Base-by-base conservation (phyloP, 2,888 invertebrate species). In the Parasteatoda lunata region DNA sequence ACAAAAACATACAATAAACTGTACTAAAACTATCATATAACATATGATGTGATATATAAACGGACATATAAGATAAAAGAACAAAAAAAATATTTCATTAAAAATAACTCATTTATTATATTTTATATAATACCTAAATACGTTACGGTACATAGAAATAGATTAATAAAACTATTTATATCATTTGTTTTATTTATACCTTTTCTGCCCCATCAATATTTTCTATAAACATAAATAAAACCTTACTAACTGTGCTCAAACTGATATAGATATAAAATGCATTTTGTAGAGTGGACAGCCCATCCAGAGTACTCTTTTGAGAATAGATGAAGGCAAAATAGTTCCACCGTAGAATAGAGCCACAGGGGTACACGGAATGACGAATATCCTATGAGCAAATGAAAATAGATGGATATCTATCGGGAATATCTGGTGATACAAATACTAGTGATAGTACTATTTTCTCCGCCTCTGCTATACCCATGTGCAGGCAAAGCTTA, bases 371-470 rank as follows among this genome's bases (percentile, higher is more conserved):
- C 72, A 15, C 45, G 77, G 72, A 72, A 84, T 72, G 83, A 77
- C 72, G 77, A 76, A 77, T 72, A 77, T 77, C 65, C 72, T 59
- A 73, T 70, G 71, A 66, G 68, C 73, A 84, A 84, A 84, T 84
- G 84, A 78, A 78, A 84, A 77, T 66, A 69, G 77, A 83, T 84
- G 72, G 59, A 47, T 30, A 15, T 78, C 68, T 49, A 73, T 49
- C 15, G 54, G 73, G 77, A 72, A 73, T 52, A 84, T 59, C 71
- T 5, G 3, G 13, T 45, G 8, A 3, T 13, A 11, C 54, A 54
- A 54, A 11, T 13, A 2, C 30, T 30, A 30, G 30, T 30, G 2
- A 30, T 30, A 30, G 30, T 54, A 54, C 13, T 11, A 54, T 54
- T 11, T 13, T 54, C 54, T 11, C 13, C 5, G 54, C 54, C 13